Conservation (phyloP, 2,113 vertebrate species). For the Haliaeetus leucogaster region DNA sequence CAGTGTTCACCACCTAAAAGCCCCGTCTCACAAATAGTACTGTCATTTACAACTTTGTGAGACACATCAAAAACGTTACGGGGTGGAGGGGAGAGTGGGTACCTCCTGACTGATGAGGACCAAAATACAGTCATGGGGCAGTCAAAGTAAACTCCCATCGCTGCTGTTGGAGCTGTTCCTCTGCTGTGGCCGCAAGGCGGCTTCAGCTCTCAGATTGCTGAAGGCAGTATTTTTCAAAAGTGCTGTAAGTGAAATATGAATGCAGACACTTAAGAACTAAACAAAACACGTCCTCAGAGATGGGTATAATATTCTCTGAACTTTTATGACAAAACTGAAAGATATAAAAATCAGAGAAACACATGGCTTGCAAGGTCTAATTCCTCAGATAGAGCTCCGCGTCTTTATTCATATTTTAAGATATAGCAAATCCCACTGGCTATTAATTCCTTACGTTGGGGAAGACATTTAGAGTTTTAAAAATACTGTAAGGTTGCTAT, state of each 20-base stretch:
- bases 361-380: background rate
- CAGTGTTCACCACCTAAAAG: background rate
- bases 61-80: fast-evolving
- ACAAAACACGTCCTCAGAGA: background rate
- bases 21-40: background rate
- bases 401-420: background rate
- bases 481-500: background rate
- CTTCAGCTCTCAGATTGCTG: background rate
- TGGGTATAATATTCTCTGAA: background rate
- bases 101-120: background rate
- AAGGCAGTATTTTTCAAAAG: background rate
- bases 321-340: background rate
- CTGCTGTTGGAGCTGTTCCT: background rate
- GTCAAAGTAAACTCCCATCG: background rate
- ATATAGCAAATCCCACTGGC: background rate
- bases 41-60: background rate
- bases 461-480: background rate
- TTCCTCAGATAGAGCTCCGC: background rate
- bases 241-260: background rate
- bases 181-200: background rate
- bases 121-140: background rate
- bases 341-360: background rate
- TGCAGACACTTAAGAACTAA: background rate
- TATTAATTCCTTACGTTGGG: background rate
- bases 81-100: fast-evolving